Percentiles rank a stretch among this genome's conserved stretches.
Conservation (phyloP, 2,797 vertebrate genomes). For the Chelon auratus region DNA sequence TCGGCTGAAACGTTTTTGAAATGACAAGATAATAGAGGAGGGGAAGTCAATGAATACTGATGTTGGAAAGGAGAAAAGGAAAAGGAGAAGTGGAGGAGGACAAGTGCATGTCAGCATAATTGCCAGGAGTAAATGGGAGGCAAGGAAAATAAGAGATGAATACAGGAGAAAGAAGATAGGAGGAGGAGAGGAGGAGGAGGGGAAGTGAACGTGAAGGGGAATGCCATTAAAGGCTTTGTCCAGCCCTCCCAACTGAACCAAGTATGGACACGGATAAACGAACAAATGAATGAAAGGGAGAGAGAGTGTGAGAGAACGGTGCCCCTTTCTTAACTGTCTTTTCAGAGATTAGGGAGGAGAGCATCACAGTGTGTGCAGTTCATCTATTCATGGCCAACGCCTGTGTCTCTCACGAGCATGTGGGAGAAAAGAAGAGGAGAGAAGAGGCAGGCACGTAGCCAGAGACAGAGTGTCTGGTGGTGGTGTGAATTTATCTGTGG, state of each 20-base stretch:
- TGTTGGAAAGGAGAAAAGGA: slow-evolving; percentile 41
- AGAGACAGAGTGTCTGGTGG: slow-evolving; percentile 2
- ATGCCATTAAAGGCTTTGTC: slow-evolving; percentile 79
- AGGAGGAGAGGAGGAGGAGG: slow-evolving; percentile 72
- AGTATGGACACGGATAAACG: slow-evolving; percentile 74
- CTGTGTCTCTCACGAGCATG: slow-evolving; percentile 63
- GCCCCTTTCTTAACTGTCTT: slow-evolving; percentile 78
- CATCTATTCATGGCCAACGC: slow-evolving; percentile 75
- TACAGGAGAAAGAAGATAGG: slow-evolving; percentile 63
- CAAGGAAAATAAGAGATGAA: slow-evolving; percentile 71
- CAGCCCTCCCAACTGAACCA: slow-evolving; percentile 70
- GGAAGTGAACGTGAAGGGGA: slow-evolving; percentile 76
- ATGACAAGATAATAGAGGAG: slow-evolving; percentile 42
- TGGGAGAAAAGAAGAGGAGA: slow-evolving; percentile 44
- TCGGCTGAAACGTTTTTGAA: slow-evolving; percentile 32
- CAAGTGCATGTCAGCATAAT: slow-evolving; percentile 68
- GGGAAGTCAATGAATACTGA: slow-evolving; percentile 67
- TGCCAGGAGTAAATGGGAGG: slow-evolving; percentile 69
- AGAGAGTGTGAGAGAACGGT: slow-evolving; percentile 80
- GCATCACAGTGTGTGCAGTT: slow-evolving; percentile 68
- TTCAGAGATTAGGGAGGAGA: slow-evolving; percentile 82
- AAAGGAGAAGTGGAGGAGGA: slow-evolving; percentile 48
- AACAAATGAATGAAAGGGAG: slow-evolving; percentile 72
- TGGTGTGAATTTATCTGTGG: slow-evolving; percentile 30
- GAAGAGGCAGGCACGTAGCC: slow-evolving; percentile 34